Conservation (phyloP, 2,113 vertebrate genomes). For the Anseranas semipalmata region DNA sequence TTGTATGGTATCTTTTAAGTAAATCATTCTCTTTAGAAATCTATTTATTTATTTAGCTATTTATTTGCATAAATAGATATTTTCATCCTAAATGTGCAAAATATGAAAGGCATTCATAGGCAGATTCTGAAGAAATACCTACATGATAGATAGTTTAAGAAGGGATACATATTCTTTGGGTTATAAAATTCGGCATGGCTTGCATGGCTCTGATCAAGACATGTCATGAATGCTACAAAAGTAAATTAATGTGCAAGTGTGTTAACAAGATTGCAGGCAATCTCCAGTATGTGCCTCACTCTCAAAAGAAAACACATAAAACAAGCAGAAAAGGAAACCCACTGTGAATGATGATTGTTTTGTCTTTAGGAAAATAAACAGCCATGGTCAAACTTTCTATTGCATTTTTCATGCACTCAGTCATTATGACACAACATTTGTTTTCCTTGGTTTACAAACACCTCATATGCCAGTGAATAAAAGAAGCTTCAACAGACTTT, state of each 20-base stretch:
- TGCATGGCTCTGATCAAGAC: background rate
- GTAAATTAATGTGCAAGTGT: background rate
- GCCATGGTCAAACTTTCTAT: background rate
- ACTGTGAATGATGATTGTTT: background rate
- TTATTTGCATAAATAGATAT: rapidly evolving
- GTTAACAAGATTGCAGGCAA: background rate
- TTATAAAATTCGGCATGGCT: background rate
- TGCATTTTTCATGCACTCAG: background rate
- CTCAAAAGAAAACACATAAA: background rate
- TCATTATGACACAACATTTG: background rate
- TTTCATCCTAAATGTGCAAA: background rate
- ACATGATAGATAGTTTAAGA: background rate
- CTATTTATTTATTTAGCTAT: background rate
- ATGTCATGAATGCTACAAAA: background rate
- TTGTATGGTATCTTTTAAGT: background rate
- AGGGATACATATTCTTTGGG: background rate
- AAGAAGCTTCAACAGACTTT: background rate
- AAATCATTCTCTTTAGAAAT: background rate
- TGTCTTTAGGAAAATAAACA: background rate
- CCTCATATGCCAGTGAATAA: background rate
- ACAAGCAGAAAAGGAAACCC: background rate
- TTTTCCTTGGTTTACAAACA: background rate
- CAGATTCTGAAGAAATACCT: background rate
- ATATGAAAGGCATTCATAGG: background rate
- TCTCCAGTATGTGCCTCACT: background rate